phyloP scores from a whole-genome alignment of 2,113 vertebrate genomes.

The Calypte anna region DNA sequence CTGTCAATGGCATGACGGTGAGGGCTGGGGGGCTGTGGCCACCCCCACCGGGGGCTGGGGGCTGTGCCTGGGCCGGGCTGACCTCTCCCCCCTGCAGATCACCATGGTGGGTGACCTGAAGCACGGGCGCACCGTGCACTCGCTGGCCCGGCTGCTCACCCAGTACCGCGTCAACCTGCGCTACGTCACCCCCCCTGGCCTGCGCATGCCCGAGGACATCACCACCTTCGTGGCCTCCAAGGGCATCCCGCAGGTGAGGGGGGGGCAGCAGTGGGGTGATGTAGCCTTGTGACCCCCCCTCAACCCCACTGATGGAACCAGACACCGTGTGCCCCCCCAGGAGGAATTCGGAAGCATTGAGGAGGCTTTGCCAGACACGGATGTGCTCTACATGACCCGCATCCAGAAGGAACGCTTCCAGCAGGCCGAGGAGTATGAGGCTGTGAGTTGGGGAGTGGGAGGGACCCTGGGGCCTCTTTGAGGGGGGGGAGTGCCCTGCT shows the following conservation, averaged over 20 bases:
- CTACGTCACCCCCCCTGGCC: conserved; percentile 89
- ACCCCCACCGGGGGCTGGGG: too few relatives aligned
- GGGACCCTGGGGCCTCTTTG: rapidly evolving
- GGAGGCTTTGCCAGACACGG: conserved; percentile 91
- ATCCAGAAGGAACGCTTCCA: conserved; percentile 95
- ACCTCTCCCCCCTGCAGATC: conserved; percentile 75
- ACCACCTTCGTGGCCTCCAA: conserved; percentile 88
- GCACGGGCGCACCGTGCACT: conserved; percentile 95
- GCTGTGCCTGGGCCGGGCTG: too few relatives aligned
- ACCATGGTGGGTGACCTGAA: conserved; percentile 98
- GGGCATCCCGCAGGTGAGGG: conserved; percentile 92
- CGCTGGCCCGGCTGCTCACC: conserved; percentile 92
- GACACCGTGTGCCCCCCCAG: conserved; percentile 60
- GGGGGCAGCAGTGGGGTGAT: rapidly evolving
- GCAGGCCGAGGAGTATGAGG: conserved; percentile 85
- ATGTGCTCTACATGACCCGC: conserved; percentile 95
- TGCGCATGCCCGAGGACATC: conserved; percentile 90
- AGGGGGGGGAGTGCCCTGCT: too few relatives aligned
- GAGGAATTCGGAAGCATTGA: conserved; percentile 95
- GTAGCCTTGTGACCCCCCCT: rapidly evolving
- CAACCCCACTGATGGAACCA: rapidly evolving
- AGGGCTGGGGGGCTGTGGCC: background rate
- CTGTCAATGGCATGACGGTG: conserved; percentile 98
- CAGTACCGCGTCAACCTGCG: conserved; percentile 93
- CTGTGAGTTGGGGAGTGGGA: conserved; percentile 75